A percentile compares a stretch with the other conserved stretches of the same genome.
These are phyloP conservation scores for Vipera latastei DNA, from an alignment of 2,797 vertebrate genomes.

Conservation along the genomic window DNA sequence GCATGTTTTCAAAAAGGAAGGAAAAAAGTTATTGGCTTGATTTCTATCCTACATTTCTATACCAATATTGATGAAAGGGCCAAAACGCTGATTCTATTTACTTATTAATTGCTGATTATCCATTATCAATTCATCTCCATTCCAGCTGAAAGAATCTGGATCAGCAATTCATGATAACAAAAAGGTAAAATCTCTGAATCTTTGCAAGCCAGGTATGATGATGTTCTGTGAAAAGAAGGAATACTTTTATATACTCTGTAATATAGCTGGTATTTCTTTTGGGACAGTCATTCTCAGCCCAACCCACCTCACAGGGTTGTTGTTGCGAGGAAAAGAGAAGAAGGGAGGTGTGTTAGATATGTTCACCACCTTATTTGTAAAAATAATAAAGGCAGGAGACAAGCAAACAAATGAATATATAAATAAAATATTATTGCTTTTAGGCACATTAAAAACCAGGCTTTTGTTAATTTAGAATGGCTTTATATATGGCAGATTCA, in stretches of 20 bases:
- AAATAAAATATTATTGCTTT: background rate
- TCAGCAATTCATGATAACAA: background rate
- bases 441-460: background rate
- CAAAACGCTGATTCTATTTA: background rate
- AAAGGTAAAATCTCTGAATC: background rate
- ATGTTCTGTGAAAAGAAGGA: background rate
- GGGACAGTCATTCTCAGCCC: background rate
- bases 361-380: background rate
- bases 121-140: background rate
- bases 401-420: background rate
- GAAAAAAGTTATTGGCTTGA: background rate
- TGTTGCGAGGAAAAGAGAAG: background rate
- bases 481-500: background rate
- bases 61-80: fast-evolving
- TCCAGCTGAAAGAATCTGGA: background rate
- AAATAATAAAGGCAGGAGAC: background rate
- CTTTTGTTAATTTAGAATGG: background rate
- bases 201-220: background rate
- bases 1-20: background rate
- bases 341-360: background rate
- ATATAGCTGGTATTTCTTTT: background rate
- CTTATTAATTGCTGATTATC: background rate
- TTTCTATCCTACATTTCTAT: background rate
- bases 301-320: background rate
- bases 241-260: background rate